A percentile compares a stretch with the other conserved stretches of the same genome.
Evolutionary conservation across 2,888 invertebrate genomes (phyloP).

Genomic region (Mesodorylaimus sp.): DNA sequence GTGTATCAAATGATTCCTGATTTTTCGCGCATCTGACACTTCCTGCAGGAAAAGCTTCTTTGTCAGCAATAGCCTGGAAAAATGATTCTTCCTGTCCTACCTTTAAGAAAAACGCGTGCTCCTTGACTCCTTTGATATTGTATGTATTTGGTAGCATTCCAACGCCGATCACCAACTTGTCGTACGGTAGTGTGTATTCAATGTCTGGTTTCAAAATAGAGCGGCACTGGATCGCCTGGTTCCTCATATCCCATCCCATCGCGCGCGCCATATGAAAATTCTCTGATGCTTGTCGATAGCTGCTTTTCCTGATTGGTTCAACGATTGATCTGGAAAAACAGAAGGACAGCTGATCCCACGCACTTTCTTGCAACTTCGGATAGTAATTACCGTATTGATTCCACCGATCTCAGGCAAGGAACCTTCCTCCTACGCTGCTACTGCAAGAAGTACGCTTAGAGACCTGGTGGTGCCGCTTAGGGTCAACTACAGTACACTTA

Average conservation of each 20-base stretch:
- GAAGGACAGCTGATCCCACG: too few relatives aligned
- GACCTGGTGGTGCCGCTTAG: too few relatives aligned
- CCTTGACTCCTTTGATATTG: conserved; percentile 30
- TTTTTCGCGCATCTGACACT: conserved; percentile 31
- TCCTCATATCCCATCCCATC: conserved; percentile 8
- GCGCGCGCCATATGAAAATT: conserved; percentile 32
- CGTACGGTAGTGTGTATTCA: conserved; percentile 27
- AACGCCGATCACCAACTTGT: conserved; percentile 33
- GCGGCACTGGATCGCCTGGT: conserved; percentile 22
- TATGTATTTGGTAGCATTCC: conserved; percentile 34
- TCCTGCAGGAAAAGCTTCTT: conserved; percentile 22
- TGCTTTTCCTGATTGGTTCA: conserved; percentile 33
- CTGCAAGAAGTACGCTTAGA: too few relatives aligned
- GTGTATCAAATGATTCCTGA: conserved; percentile 28
- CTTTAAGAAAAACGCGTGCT: conserved; percentile 33
- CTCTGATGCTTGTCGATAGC: conserved; percentile 28
- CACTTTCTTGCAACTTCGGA: too few relatives aligned
- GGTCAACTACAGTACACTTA: too few relatives aligned
- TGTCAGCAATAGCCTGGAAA: too few relatives aligned
- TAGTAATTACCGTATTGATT: too few relatives aligned
- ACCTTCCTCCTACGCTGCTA: too few relatives aligned
- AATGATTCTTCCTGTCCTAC: too few relatives aligned
- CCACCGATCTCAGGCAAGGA: too few relatives aligned
- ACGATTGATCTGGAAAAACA: conserved; percentile 33
- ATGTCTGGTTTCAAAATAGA: conserved; percentile 26